Evolutionary conservation across 2,888 invertebrate genomes (phyloP), one percentile per base, ranked within the genome.

Genomic region (Himalopsyche anomala): DNA sequence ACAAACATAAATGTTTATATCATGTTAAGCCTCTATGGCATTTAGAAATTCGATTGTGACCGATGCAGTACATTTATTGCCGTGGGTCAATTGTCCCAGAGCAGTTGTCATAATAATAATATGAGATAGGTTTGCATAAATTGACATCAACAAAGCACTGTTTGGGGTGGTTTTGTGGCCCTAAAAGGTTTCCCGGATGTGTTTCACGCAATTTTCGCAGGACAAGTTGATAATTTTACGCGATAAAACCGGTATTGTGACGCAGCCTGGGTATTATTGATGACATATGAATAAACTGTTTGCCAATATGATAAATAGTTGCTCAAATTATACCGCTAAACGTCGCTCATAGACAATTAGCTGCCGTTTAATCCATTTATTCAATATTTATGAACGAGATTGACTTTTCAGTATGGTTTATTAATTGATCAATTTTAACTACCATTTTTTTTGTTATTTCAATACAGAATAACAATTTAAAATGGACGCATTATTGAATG

Each of bases 111-210:
- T 74, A 74, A 74, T 74, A 74, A 74, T 74, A 74, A 36, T 74
- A 74, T 36, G 74, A 36, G 74, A 74, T 74, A 74, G 74, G 74
- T 74, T 74, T 74, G 74, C 74, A 74, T 74, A 74, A 74, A 74
- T 74, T 74, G 74, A 38, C 12, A 38, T 36, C 74, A 74, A 74
- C 74, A 74, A 74, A 74, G 74, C 74, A 12, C 74, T 74, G 74
- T 74, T 74, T 74, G 19, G 74, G 74, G 74, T 38, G 74, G 74
- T 74, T 74, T 74, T 74, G 74, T 36, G 74, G 74, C 74, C 74
- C 74, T 38, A 74, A 74, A 74, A 74, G 74, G 74, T 74, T 69
- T 74, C 74, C 74, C 74, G 74, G 74, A 74, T 74, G 74, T 74
- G 36, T 74, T 74, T 19, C 74, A 74, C 74, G 38, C 74, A 74